Percentiles rank a stretch among this genome's conserved stretches.
Evolutionary conservation across 2,888 invertebrate species (phyloP).

Genomic region (Spodoptera picta): DNA sequence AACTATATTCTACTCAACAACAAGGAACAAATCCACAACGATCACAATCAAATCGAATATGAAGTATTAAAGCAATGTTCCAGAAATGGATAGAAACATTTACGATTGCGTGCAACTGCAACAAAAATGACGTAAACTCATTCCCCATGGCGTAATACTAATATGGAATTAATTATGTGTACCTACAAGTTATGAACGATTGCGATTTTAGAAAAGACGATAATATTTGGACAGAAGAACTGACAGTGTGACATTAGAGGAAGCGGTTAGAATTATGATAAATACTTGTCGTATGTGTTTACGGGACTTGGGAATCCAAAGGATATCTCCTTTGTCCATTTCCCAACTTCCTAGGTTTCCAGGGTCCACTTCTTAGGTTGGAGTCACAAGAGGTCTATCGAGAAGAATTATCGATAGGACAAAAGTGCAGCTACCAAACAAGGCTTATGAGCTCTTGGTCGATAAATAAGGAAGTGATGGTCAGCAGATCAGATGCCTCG

Average conservation of each 20-base stretch:
- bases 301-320: too few species aligned
- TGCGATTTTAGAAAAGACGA: slow-evolving; percentile 24
- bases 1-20: background rate
- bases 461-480: too few species aligned
- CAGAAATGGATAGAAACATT: slow-evolving; percentile 36
- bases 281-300: too few species aligned
- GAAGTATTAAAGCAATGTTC: slow-evolving; percentile 27
- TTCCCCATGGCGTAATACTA: slow-evolving; percentile 57
- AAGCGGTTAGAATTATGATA: too few species aligned
- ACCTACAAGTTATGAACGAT: slow-evolving; percentile 15
- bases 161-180: slow-evolving; percentile 61
- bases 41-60: slow-evolving; percentile 27
- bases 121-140: slow-evolving; percentile 66
- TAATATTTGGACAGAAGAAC: slow-evolving; percentile 4
- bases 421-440: too few species aligned
- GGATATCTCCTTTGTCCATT: too few species aligned
- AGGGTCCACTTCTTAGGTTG: too few species aligned
- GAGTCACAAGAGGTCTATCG: too few species aligned
- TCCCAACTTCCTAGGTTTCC: too few species aligned
- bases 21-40: slow-evolving; percentile 5
- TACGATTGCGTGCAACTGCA: slow-evolving; percentile 35
- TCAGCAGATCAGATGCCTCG: too few species aligned
- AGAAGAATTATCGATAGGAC: too few species aligned
- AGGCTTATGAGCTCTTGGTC: too few species aligned
- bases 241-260: background rate